These are phyloP conservation scores for Thymallus thymallus DNA, from an alignment of 2,113 vertebrate species.

Conservation along the genomic window DNA sequence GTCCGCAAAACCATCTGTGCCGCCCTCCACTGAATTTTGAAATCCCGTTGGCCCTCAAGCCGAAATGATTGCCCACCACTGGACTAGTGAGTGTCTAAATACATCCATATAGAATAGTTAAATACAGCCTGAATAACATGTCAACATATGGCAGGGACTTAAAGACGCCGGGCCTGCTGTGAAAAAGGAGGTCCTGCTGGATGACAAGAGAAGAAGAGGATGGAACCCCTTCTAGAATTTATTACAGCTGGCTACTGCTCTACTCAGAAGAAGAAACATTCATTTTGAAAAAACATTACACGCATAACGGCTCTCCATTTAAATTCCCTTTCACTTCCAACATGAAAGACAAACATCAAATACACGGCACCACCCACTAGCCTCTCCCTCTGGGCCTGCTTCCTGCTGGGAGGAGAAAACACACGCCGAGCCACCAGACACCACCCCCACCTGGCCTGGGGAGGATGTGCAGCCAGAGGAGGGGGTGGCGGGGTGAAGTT, in stretches of 20 bases:
- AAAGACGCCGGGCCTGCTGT: conserved; percentile 37
- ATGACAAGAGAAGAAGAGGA: conserved; percentile 48
- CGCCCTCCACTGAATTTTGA: no score
- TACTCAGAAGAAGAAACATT: conserved; percentile 32
- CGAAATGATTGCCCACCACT: no score
- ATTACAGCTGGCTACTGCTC: conserved; percentile 45
- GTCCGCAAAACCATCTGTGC: no score
- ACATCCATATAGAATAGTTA: not conserved
- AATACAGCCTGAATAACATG: conserved; percentile 10
- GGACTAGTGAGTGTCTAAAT: no score
- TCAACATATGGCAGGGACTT: conserved; percentile 42
- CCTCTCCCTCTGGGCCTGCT: conserved; percentile 35
- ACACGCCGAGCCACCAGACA: conserved; percentile 34
- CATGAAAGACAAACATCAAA: conserved; percentile 68
- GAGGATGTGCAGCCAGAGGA: conserved; percentile 36
- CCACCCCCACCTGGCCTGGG: conserved; percentile 54
- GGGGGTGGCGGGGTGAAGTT: not conserved
- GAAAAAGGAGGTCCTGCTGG: conserved; percentile 45
- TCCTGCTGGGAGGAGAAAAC: conserved; percentile 37
- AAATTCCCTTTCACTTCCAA: conserved; percentile 61
- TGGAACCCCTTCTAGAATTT: conserved; percentile 57
- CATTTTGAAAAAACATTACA: conserved; percentile 19
- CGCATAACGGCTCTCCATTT: conserved; percentile 35
- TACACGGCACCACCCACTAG: conserved; percentile 44
- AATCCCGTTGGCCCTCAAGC: no score